Base-by-base conservation (phyloP, 1,140 invertebrate species). In the Anoplophora glabripennis region DNA sequence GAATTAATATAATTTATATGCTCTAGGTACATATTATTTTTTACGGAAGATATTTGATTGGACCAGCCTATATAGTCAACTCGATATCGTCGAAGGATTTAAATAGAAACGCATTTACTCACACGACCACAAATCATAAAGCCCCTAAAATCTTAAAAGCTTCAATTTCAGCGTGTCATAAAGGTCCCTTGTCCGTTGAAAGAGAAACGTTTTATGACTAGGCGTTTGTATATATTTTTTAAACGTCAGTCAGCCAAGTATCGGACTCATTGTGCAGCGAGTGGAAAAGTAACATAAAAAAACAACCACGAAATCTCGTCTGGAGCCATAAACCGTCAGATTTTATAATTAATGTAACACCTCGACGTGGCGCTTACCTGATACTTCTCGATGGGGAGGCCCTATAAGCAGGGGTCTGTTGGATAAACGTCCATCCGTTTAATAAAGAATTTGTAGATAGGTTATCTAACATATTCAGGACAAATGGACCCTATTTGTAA, bases 291-390 rank as follows among this genome's bases (percentile, higher is more conserved):
- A 44, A 21, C 15, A 53, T 28, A 48, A 48, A 45, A 46, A 53
- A 53, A 33, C n/a, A 33, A 53, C 51, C 54, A 62, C 61, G 42
- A 62, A 63, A 49, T 63, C 63, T 28, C 37, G 63, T 65, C 55
- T 65, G 63, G 63, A 58, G 60, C 60, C 64, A 34, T 53, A 56
- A 53, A 46, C 46, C 55, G 64, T 66, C 64, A 66, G 49, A 58
- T 52, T 53, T 48, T 58, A 56, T 62, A 63, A 66, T 66, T 62
- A 66, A 66, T 66, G 56, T 57, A 66, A 66, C 64, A 66, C 64
- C 64, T 63, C 51, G 34, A 15, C 21, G 17, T 54, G 51, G 51
- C 41, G 57, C 57, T 59, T 44, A 42, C 21, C 46, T 33, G 46
- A n/a, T 21, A 28, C 15, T 28, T 41, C 18, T 11, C 42, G 35